These are phyloP conservation scores for Hydrolagus affinis DNA, from an alignment of 2,113 vertebrate species.

Conservation along the genomic window DNA sequence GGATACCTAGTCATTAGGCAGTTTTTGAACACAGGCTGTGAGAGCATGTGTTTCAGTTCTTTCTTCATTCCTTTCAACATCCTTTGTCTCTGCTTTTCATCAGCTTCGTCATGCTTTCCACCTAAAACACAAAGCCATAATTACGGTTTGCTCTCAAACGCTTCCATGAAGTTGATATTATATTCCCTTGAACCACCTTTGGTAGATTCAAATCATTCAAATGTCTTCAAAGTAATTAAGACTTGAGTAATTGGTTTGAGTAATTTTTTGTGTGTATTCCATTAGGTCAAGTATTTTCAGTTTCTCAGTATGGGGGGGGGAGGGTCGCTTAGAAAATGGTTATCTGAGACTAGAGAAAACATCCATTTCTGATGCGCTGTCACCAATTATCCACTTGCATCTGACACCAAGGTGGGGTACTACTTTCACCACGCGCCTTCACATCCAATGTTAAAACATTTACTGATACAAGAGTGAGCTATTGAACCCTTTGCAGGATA, in stretches of 20 bases:
- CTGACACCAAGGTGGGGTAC: too few relatives aligned
- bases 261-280: too few relatives aligned
- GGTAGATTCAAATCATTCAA: not conserved
- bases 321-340: not conserved
- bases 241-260: not conserved
- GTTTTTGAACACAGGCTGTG: slow-evolving; percentile 71
- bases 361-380: too few relatives aligned
- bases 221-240: not conserved
- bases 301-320: too few relatives aligned
- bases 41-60: slow-evolving; percentile 71
- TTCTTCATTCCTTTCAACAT: slow-evolving; percentile 78
- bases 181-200: not conserved
- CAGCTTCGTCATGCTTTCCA: slow-evolving; percentile 54
- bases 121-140: slow-evolving; percentile 35
- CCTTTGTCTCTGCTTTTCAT: slow-evolving; percentile 69
- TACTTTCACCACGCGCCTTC: too few relatives aligned
- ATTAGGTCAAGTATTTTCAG: not conserved
- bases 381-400: too few relatives aligned
- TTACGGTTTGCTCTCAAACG: not conserved
- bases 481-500: too few relatives aligned
- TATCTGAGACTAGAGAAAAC: not conserved
- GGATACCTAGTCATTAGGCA: slow-evolving; percentile 81
- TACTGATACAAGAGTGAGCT: too few relatives aligned
- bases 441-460: too few relatives aligned
- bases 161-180: slow-evolving; percentile 34